Evolutionary conservation across 2,888 invertebrate genomes (phyloP).

Genomic region (Trissonchulus latispiculum): DNA sequence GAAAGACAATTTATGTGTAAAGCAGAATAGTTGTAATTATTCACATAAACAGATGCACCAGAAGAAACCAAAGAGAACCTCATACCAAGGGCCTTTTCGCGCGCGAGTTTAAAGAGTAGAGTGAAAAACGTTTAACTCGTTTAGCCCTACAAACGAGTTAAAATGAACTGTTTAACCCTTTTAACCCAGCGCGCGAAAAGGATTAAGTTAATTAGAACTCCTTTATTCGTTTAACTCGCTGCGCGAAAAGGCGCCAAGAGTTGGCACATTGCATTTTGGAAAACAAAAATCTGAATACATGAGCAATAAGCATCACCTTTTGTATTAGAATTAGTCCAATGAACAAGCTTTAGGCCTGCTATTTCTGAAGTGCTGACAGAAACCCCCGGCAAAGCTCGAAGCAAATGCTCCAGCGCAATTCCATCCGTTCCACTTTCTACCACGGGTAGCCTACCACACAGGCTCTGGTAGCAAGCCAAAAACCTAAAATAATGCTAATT

Average conservation of each 20-base stretch:
- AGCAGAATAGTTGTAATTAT: no score
- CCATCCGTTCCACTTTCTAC: background rate
- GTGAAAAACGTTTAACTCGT: no score
- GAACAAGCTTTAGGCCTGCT: background rate
- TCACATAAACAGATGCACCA: no score
- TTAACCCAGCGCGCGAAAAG: no score
- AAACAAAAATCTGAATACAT: background rate
- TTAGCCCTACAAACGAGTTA: background rate
- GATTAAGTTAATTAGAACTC: no score
- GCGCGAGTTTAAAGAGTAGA: no score
- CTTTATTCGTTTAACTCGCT: no score
- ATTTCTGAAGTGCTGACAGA: background rate
- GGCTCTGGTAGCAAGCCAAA: background rate
- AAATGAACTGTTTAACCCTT: no score
- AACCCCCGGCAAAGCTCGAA: background rate
- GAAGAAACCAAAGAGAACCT: background rate
- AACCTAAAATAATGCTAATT: no score
- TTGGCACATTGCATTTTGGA: background rate
- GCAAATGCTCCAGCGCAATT: background rate
- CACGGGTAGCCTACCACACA: background rate
- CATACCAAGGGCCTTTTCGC: no score
- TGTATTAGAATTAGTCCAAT: background rate
- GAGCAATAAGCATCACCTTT: no score
- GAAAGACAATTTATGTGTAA: background rate
- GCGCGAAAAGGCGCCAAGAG: no score